A percentile compares a stretch with the other conserved stretches of the same genome.
Evolutionary conservation across 2,797 vertebrate species (phyloP).

Genomic region (Lithobates sylvaticus): DNA sequence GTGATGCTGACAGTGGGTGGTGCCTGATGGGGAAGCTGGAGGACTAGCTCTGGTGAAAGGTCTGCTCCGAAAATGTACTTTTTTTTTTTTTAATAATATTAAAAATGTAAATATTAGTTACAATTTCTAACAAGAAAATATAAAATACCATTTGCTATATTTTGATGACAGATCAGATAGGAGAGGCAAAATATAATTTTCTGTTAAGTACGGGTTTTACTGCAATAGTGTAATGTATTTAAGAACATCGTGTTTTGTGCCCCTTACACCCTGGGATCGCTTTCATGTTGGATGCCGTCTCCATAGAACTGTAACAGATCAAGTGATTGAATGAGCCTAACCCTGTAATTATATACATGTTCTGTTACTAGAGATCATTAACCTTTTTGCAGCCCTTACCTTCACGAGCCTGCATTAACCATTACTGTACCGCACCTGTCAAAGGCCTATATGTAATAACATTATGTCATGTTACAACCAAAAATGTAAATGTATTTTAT

Average conservation of each 20-base stretch:
- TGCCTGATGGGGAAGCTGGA: too few relatives aligned
- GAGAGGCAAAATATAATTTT: too few relatives aligned
- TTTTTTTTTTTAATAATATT: too few relatives aligned
- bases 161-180: too few relatives aligned
- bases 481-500: too few relatives aligned
- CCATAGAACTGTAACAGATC: neutral
- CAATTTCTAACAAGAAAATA: too few relatives aligned
- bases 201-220: neutral
- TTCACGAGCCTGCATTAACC: neutral
- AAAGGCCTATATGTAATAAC: neutral
- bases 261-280: neutral
- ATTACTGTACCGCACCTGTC: neutral
- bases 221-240: neutral
- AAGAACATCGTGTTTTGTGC: neutral
- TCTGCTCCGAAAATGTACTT: too few relatives aligned
- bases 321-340: constrained; percentile 6
- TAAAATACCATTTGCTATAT: too few relatives aligned
- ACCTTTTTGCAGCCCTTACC: neutral
- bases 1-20: too few relatives aligned
- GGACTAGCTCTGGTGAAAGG: too few relatives aligned
- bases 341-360: neutral
- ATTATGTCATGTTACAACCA: too few relatives aligned
- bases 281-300: neutral
- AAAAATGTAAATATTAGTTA: too few relatives aligned
- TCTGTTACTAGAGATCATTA: neutral